Conservation (phyloP, 2,113 vertebrate species). For the Mesocricetus auratus region DNA sequence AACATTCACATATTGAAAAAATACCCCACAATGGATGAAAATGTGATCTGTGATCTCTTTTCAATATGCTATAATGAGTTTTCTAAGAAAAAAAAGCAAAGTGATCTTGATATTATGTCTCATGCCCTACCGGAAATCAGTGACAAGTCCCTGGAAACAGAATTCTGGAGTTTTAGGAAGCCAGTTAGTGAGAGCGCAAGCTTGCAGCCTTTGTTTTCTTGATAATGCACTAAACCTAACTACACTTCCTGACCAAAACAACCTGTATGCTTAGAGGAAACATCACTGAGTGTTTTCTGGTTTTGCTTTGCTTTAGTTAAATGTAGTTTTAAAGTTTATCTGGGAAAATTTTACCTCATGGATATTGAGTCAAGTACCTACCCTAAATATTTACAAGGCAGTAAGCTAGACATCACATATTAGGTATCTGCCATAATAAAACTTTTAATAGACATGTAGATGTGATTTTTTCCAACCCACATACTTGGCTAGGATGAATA, state of each 20-base stretch:
- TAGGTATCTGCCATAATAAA: slow-evolving; percentile 12
- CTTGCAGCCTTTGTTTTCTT: neutral
- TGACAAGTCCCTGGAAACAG: neutral
- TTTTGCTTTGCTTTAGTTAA: slow-evolving; percentile 9
- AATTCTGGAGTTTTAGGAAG: neutral
- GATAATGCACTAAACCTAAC: neutral
- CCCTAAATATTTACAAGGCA: slow-evolving; percentile 46
- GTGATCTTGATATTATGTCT: neutral
- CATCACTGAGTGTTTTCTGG: neutral
- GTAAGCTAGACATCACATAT: slow-evolving; percentile 5
- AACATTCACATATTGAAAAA: neutral
- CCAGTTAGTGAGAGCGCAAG: neutral
- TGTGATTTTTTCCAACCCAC: slow-evolving; percentile 58
- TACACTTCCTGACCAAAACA: neutral
- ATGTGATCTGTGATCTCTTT: neutral
- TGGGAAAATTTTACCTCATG: neutral
- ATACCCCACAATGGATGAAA: neutral
- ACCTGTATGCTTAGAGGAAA: neutral
- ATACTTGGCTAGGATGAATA: slow-evolving; percentile 57
- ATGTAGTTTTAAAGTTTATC: slow-evolving; percentile 41
- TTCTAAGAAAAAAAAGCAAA: neutral
- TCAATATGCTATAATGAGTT: neutral
- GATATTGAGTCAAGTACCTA: slow-evolving; percentile 10
- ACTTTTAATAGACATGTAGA: neutral
- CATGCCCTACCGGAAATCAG: slow-evolving; percentile 1